A percentile compares a stretch with the other conserved stretches of the same genome.
Evolutionary conservation across 1,140 invertebrate species (phyloP).

Genomic region (Fopius arisanus): DNA sequence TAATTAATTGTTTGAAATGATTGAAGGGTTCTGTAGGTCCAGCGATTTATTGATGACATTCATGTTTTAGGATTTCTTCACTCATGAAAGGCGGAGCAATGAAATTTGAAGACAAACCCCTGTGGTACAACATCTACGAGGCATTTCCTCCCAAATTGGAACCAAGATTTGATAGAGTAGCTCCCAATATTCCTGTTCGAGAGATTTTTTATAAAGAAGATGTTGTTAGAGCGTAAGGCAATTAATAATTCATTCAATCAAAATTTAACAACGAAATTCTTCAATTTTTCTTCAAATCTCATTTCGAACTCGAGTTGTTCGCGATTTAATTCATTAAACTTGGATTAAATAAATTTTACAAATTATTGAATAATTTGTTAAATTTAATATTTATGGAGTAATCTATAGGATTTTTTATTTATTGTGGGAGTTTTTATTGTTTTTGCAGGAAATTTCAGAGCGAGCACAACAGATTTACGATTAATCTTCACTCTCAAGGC

Average conservation of each 20-base stretch:
- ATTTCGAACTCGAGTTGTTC: no score
- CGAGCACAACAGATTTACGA: conserved; percentile 63
- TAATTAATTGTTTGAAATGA: conserved; percentile 18
- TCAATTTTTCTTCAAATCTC: no score
- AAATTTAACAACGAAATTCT: no score
- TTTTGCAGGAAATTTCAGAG: conserved; percentile 72
- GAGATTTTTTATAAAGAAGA: conserved; percentile 89
- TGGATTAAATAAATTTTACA: no score
- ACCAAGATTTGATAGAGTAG: conserved; percentile 74
- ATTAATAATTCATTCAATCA: neutral
- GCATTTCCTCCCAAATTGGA: conserved; percentile 84
- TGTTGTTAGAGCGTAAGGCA: conserved; percentile 80
- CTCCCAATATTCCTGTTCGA: conserved; percentile 67
- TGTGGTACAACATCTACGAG: conserved; percentile 90
- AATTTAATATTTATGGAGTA: no score
- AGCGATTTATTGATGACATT: conserved; percentile 4
- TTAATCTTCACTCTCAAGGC: conserved; percentile 62
- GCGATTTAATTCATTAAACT: no score
- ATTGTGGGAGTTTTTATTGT: neutral
- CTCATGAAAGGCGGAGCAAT: conserved; percentile 79
- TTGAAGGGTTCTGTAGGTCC: neutral
- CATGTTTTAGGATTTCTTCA: conserved; percentile 73
- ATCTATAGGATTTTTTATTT: neutral
- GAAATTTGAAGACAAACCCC: conserved; percentile 77
- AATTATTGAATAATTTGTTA: no score